A percentile compares a stretch with the other conserved stretches of the same genome.
phyloP scores from a whole-genome alignment of 2,888 invertebrate species.

The Apocheima hispidaria region DNA sequence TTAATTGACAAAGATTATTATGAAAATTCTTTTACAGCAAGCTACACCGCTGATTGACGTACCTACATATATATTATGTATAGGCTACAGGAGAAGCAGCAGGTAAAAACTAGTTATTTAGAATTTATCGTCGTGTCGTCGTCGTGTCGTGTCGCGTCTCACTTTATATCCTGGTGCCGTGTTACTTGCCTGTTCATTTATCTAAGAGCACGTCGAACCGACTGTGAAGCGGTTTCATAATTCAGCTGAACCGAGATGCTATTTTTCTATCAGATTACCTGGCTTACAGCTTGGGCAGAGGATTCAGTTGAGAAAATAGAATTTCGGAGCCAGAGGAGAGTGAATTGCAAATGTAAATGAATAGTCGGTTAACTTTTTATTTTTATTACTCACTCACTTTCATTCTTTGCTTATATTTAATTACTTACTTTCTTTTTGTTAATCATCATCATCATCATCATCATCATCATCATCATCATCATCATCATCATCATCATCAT shows the following conservation, averaged over 20 bases:
- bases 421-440: no score
- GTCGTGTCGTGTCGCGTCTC: neutral
- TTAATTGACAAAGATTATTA: no score
- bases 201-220: constrained; percentile 71
- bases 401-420: no score
- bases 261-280: constrained; percentile 61
- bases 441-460: no score
- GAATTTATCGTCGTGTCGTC: neutral
- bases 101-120: no score
- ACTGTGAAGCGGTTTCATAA: constrained; percentile 60
- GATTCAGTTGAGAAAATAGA: constrained; percentile 5
- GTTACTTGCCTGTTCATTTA: constrained; percentile 64
- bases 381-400: no score
- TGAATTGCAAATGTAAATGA: neutral
- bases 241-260: constrained; percentile 58
- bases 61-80: no score
- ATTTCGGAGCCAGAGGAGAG: neutral
- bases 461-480: no score
- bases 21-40: no score
- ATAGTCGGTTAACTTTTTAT: neutral
- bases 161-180: neutral
- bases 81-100: no score
- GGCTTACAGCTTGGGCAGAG: constrained; percentile 41
- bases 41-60: no score
- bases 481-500: no score